Percentiles rank a stretch among this genome's conserved stretches.
Evolutionary conservation across 1,140 invertebrate genomes (phyloP).

Genomic region (Drosophila pectinifera): DNA sequence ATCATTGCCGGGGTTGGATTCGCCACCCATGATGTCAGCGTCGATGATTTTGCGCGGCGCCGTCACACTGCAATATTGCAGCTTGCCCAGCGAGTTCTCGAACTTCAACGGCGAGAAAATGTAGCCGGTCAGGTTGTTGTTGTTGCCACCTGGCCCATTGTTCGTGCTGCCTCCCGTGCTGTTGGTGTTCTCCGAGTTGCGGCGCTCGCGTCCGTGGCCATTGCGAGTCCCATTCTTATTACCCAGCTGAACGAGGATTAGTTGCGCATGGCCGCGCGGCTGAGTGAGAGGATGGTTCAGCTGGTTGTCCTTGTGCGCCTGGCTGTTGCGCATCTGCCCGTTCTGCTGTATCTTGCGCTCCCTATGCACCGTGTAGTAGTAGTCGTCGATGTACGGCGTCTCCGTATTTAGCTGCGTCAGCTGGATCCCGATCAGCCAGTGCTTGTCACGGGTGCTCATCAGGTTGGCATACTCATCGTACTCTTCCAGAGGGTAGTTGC

Average conservation of each 20-base stretch:
- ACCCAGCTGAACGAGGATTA: slow-evolving; percentile 80
- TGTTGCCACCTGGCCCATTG: slow-evolving; percentile 81
- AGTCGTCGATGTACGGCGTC: slow-evolving; percentile 94
- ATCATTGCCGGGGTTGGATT: slow-evolving; percentile 83
- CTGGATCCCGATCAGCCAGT: slow-evolving; percentile 97
- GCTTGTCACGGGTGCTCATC: slow-evolving; percentile 96
- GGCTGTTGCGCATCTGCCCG: slow-evolving; percentile 86
- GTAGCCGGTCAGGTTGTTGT: slow-evolving; percentile 83
- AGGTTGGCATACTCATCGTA: slow-evolving; percentile 94
- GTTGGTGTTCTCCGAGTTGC: slow-evolving; percentile 85
- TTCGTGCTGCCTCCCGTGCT: slow-evolving; percentile 52
- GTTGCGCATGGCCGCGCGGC: slow-evolving; percentile 84
- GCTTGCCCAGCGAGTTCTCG: slow-evolving; percentile 95
- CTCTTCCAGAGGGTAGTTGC: slow-evolving; percentile 77
- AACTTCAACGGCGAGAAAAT: slow-evolving; percentile 93
- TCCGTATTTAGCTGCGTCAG: slow-evolving; percentile 94
- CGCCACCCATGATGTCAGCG: slow-evolving; percentile 90
- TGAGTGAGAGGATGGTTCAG: slow-evolving; percentile 87
- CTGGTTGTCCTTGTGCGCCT: slow-evolving; percentile 87
- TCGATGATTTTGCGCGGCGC: slow-evolving; percentile 97
- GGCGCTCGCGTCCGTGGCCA: slow-evolving; percentile 85
- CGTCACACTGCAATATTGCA: slow-evolving; percentile 94
- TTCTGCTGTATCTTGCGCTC: slow-evolving; percentile 87
- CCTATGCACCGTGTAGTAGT: slow-evolving; percentile 92
- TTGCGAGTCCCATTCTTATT: slow-evolving; percentile 84